A percentile compares a stretch with the other conserved stretches of the same genome.
Evolutionary conservation across 2,797 vertebrate species (phyloP).

Genomic region (Eidolon dupreanum): DNA sequence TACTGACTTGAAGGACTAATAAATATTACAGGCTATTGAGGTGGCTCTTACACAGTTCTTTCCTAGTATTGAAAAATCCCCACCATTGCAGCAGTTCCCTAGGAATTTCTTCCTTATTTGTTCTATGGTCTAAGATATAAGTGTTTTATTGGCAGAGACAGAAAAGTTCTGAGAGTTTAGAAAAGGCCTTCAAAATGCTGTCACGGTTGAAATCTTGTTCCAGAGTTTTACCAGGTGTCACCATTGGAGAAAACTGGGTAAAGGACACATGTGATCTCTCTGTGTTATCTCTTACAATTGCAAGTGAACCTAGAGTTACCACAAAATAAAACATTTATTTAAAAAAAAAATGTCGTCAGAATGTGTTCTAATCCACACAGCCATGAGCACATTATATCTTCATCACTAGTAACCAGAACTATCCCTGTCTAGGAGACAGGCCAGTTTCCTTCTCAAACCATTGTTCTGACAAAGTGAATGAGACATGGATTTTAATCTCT

Average conservation of each 20-base stretch:
- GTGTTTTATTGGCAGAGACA: neutral
- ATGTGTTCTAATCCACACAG: neutral
- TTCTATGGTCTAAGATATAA: neutral
- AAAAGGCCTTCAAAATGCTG: neutral
- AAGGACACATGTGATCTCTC: neutral
- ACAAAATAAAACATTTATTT: conserved; percentile 2
- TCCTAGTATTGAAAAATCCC: neutral
- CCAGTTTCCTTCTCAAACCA: neutral
- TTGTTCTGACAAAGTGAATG: conserved; percentile 8
- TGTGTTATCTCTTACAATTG: neutral
- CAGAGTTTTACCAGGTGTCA: neutral
- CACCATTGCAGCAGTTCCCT: neutral
- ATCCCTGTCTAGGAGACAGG: neutral
- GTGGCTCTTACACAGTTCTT: neutral
- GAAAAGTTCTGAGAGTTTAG: neutral
- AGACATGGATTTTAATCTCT: neutral
- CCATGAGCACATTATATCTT: neutral
- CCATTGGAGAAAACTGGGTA: neutral
- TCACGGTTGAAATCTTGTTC: neutral
- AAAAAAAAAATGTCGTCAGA: conserved; percentile 20
- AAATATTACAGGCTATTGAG: conserved; percentile 3
- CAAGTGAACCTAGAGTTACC: neutral
- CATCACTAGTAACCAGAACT: neutral
- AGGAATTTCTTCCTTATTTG: conserved; percentile 9
- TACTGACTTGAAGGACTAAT: conserved; percentile 15